These are phyloP conservation scores for Cyprinodon brontotheroides DNA, from an alignment of 2,113 vertebrate genomes.

Conservation along the genomic window DNA sequence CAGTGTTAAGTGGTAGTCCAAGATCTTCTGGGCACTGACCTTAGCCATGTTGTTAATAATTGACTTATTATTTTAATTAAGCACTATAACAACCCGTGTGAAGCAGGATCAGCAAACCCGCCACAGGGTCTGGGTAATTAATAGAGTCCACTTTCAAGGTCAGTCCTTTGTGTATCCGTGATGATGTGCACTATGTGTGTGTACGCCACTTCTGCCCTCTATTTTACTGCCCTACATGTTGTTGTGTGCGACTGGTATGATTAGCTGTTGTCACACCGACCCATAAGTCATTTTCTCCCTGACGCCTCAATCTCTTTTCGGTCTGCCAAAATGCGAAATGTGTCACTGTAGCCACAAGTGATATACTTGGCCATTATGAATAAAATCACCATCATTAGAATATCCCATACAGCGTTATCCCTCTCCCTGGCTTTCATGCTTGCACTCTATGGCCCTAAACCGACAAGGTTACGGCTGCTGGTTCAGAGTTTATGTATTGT, in stretches of 20 bases:
- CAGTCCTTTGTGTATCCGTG: constrained; percentile 48
- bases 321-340: constrained; percentile 58
- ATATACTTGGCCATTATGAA: constrained; percentile 75
- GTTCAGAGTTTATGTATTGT: constrained; percentile 47
- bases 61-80: constrained; percentile 80
- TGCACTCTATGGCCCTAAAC: neutral
- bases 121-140: constrained; percentile 71
- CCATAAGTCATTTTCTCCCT: constrained; percentile 61
- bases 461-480: constrained; percentile 48
- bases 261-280: constrained; percentile 65
- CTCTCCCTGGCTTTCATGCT: constrained; percentile 21
- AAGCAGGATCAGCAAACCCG: constrained; percentile 62
- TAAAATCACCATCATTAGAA: constrained; percentile 73
- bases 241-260: constrained; percentile 71
- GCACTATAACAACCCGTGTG: constrained; percentile 62
- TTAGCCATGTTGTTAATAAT: constrained; percentile 78
- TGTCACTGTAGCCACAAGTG: constrained; percentile 64
- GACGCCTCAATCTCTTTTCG: constrained; percentile 66
- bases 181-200: constrained; percentile 15
- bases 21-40: constrained; percentile 64
- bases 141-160: constrained; percentile 75
- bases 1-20: constrained; percentile 55
- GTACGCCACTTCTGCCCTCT: constrained; percentile 13
- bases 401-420: constrained; percentile 54
- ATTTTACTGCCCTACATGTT: constrained; percentile 67